Evolutionary conservation across 2,113 vertebrate genomes (phyloP).

Genomic region (Macroglossus sobrinus): DNA sequence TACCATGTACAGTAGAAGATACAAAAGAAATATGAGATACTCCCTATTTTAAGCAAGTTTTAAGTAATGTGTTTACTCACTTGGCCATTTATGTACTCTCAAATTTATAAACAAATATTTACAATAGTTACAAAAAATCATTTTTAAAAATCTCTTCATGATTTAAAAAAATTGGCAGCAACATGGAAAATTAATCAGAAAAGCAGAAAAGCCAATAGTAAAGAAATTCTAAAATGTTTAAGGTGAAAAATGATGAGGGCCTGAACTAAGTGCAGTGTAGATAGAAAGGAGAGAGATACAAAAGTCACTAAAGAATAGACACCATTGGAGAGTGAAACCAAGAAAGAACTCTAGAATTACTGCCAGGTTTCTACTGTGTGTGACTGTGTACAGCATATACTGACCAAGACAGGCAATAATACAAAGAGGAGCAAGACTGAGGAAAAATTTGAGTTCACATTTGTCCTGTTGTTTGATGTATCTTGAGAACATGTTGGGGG

Average conservation of each 20-base stretch:
- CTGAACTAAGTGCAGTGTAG: not conserved
- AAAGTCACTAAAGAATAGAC: not conserved
- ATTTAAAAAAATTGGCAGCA: not conserved
- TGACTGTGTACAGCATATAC: not conserved
- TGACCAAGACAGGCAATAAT: not conserved
- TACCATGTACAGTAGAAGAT: not conserved
- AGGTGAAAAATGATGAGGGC: not conserved
- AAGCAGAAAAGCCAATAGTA: slow-evolving; percentile 2
- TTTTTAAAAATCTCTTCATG: slow-evolving; percentile 6
- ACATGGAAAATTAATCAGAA: not conserved
- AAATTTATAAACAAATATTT: slow-evolving; percentile 24
- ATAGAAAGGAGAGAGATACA: not conserved
- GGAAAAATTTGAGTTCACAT: not conserved
- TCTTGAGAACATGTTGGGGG: slow-evolving; percentile 36
- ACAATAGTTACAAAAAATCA: not conserved
- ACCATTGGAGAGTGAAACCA: not conserved
- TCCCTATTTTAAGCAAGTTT: not conserved
- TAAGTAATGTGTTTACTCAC: not conserved
- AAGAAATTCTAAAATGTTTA: not conserved
- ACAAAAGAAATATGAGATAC: not conserved
- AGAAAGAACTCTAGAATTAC: not conserved
- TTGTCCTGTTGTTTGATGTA: slow-evolving; percentile 16
- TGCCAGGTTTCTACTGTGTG: not conserved
- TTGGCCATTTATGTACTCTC: not conserved
- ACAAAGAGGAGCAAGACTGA: not conserved